Percentiles rank a stretch among this genome's conserved stretches.
Evolutionary conservation across 2,888 invertebrate genomes (phyloP).

Genomic region (Papilio elwesi): DNA sequence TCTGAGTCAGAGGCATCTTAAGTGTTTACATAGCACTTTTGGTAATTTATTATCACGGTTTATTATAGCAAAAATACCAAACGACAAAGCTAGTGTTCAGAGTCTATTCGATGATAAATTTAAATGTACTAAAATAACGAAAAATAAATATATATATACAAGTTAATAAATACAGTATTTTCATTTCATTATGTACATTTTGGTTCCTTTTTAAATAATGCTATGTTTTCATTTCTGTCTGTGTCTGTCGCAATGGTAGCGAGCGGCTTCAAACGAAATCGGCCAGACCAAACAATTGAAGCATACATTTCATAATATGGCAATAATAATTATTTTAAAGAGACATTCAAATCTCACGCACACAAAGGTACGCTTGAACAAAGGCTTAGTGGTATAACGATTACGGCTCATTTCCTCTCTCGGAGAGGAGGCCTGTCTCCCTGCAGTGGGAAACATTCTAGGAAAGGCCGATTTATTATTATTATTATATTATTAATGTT

Average conservation of each 20-base stretch:
- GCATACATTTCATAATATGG: not conserved
- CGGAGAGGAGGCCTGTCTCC: too few species aligned
- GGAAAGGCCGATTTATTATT: too few species aligned
- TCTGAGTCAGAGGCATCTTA: not conserved
- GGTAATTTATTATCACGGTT: not conserved
- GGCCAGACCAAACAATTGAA: not conserved
- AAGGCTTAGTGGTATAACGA: too few species aligned
- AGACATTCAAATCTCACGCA: not conserved
- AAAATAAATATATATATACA: not conserved
- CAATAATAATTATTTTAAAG: constrained; percentile 6
- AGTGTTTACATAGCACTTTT: not conserved
- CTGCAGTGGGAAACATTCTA: too few species aligned
- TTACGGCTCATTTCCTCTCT: too few species aligned
- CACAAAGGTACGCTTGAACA: not conserved
- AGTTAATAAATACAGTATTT: too few species aligned
- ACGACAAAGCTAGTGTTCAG: too few species aligned
- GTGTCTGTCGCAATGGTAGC: not conserved
- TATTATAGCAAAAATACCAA: not conserved
- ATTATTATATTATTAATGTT: too few species aligned
- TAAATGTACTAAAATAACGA: not conserved
- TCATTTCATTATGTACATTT: not conserved
- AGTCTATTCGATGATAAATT: not conserved
- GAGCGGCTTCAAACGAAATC: not conserved
- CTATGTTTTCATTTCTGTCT: constrained; percentile 4
- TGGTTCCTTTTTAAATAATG: not conserved